These are phyloP conservation scores for Drosophila glabriapex DNA, from an alignment of 2,888 invertebrate species.

Conservation along the genomic window DNA sequence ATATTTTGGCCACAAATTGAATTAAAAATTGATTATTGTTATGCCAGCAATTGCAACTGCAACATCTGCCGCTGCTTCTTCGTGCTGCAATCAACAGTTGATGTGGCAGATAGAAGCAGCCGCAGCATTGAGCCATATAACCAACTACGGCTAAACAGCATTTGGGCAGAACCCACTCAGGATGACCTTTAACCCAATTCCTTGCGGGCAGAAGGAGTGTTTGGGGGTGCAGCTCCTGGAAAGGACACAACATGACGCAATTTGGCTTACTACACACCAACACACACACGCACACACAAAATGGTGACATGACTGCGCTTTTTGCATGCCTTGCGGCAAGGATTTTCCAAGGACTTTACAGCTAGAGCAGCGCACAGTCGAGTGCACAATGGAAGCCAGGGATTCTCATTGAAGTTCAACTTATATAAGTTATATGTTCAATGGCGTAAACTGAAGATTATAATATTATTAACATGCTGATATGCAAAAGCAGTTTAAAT, in stretches of 20 bases:
- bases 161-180: conserved; percentile 7
- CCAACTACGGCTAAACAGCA: conserved; percentile 38
- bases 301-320: conserved; percentile 26
- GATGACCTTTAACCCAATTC: conserved; percentile 57
- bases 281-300: conserved; percentile 11
- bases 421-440: not conserved
- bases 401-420: not conserved
- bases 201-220: conserved; percentile 2
- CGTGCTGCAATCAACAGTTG: conserved; percentile 61
- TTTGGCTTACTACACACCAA: conserved; percentile 37
- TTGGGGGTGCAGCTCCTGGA: conserved; percentile 10
- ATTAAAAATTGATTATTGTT: conserved; percentile 60
- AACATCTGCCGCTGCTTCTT: conserved; percentile 9
- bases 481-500: not conserved
- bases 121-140: conserved; percentile 27
- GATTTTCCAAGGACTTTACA: conserved; percentile 31
- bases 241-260: conserved; percentile 56
- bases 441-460: not conserved
- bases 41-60: not conserved
- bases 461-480: not conserved
- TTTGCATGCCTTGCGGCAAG: conserved; percentile 50
- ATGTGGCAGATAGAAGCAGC: conserved; percentile 22
- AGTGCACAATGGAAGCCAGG: not conserved
- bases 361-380: conserved; percentile 8
- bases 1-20: conserved; percentile 61